Base-by-base conservation (phyloP, 2,113 vertebrate species). In the Cyprinodon variegatus region DNA sequence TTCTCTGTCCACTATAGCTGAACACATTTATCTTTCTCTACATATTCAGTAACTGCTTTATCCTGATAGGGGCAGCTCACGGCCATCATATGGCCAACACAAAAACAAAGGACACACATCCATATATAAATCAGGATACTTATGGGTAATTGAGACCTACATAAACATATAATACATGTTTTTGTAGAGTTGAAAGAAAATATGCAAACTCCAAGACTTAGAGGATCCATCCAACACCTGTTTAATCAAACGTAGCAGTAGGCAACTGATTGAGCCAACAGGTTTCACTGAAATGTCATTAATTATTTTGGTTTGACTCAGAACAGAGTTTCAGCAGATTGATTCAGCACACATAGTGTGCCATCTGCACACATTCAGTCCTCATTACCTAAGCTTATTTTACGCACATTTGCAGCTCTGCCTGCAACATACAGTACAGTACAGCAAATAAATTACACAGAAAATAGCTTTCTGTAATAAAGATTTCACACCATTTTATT, bases 401-500 rank as follows among this genome's bases (percentile, higher is more conserved):
- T 61, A 38, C 13, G 60, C 11, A 29, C 36, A 61, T 13, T 14
- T 61, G 17, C 60, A 36, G 15, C n/a, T 7, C 46, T 67, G 46
- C 63, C 71, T 71, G n/a, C 37, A 61, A 45, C 41, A 61, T 37
- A 37, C 36, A 37, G 22, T 37, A 37, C 36, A 37, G 22, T 61
- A 65, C 48, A 61, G 64, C 6, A 60, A 63, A 68, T 72, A 29
- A 60, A 70, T 60, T 59, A 37, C 57, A 84, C 14, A 74, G 37
- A 77, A 76, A 77, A 81, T 40, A 76, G 22, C 20, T 46, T 62
- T 61, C 39, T 37, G 45, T 62, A 53, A 61, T 70, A 4, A 62
- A 48, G 38, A 85, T 65, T 62, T 72, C 57, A 72, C 9, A 76
- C 9, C 36, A 67, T 62, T 66, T 72, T 20, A 48, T 4, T 74